Base-by-base conservation (phyloP, 2,888 invertebrate species). In the Cacoxenus indagator region DNA sequence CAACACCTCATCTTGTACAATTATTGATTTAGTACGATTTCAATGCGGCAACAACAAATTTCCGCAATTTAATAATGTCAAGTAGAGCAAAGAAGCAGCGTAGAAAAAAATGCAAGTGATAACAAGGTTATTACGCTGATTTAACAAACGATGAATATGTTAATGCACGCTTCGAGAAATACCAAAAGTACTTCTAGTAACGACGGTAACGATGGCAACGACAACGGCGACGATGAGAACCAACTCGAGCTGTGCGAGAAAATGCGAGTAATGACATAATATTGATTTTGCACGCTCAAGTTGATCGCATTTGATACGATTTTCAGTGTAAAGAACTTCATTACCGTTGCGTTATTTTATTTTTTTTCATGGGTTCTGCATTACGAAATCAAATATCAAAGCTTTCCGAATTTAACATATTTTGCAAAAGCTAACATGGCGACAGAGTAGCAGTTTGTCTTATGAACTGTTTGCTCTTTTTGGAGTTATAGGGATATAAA, bases 41-140 rank as follows among this genome's bases (percentile, higher is more conserved):
- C 51, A 51, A 19, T 9, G 22, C 19, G 51, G 4, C 27, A 19
- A 31, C 61, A 43, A 24, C 24, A 62, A 24, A 62, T 43, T 62
- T 62, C 24, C 24, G 8, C 19, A 43, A 62, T 62, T 62, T 62
- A 62, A 62, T 45, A 62, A 62, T 37, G 37, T 37, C 37, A 14
- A 11, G 37, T 14, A 37, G 5, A 8, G 2, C 14, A 31, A 29
- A 57, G 11, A n/a, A 14, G 6, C n/a, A 57, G 17, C 11, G 14
- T n/a, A 54, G 4, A 54, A 57, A 31, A 57, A 11, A 57, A 14
- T 9, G 14, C 17, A 70, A 64, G 46, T 65, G 31, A 61, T 68
- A 68, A 68, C 65, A 59, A 68, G 27, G 59, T 59, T 68, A 65
- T 65, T 65, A 43, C 27, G 65, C 65, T 68, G 68, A 68, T 68